Base-by-base conservation (phyloP, 1,140 invertebrate genomes). In the Drosophila repleta region DNA sequence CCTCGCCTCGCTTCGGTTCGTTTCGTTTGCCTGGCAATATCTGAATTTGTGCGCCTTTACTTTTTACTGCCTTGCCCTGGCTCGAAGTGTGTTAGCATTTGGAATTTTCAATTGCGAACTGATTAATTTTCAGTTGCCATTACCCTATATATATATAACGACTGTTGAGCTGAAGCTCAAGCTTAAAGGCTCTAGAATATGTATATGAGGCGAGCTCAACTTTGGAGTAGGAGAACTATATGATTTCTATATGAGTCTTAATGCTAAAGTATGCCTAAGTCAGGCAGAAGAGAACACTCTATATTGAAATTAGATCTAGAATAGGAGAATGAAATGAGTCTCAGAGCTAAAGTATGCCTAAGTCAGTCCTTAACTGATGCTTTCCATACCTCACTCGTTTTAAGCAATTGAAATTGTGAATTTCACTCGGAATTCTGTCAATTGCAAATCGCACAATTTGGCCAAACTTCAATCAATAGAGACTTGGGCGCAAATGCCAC, bases 371-470 rank as follows among this genome's bases (percentile, higher is more conserved):
- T 11, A 35, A 35, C 10, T 11, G 32, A 17, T 43, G n/a, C 15
- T 41, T 41, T 41, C 7, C 35, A 11, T 37, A 39, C 37, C 13
- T 17, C 39, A 8, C 39, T 15, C 39, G 39, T 2, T 35, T 35
- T 35, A 11, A 35, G 32, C 32, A 35, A 35, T 53, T 29, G 29
- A 43, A 4, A 20, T 39, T 20, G 11, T 29, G 57, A 32, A 48
- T 65, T 82, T 32, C 45, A 10, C 13, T 43, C 37, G 13, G 49
- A 69, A 61, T 79, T 53, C 74, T 82, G 72, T 84, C 81, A 84
- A 60, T 49, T 65, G 49, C 80, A 79, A 75, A 60, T 68, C 43
- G 58, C 29, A 41, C 32, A 37, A 26, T 17, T 43, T 32, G 26
- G 37, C 32, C 21, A 35, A 56, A 15, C 62, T 66, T 66, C 73